Evolutionary conservation across 2,797 vertebrate species (phyloP).

Genomic region (Smutsia gigantea): DNA sequence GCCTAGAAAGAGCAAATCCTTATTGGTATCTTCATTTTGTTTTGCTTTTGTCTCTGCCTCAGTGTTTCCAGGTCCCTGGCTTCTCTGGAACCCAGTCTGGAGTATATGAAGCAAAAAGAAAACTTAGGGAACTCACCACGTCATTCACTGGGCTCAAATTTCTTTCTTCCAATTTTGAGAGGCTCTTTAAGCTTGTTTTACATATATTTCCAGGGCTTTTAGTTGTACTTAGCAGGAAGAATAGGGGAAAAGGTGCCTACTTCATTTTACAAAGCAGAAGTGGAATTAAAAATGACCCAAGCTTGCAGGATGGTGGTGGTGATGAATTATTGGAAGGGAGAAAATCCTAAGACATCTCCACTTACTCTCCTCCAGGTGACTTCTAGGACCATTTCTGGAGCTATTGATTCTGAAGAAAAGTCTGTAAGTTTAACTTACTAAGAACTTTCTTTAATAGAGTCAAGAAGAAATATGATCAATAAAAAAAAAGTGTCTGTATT

Average conservation of each 20-base stretch:
- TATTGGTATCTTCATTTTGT: background rate
- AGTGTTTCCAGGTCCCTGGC: background rate
- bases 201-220: background rate
- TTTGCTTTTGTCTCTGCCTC: background rate
- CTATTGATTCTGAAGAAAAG: constrained; percentile 26
- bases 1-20: background rate
- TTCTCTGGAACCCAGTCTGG: background rate
- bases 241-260: background rate
- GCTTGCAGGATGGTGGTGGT: background rate
- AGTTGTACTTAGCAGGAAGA: background rate
- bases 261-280: background rate
- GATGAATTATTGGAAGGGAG: background rate
- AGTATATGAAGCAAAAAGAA: background rate
- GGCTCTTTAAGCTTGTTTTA: background rate
- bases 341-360: background rate
- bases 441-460: background rate
- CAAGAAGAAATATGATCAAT: background rate
- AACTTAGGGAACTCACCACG: background rate
- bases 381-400: background rate
- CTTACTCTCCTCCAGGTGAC: background rate
- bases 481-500: background rate
- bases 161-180: background rate
- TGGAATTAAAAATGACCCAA: background rate
- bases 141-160: background rate
- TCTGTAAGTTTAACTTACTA: background rate